Base-by-base conservation (phyloP, 2,113 vertebrate species). In the Spheniscus mendiculus region DNA sequence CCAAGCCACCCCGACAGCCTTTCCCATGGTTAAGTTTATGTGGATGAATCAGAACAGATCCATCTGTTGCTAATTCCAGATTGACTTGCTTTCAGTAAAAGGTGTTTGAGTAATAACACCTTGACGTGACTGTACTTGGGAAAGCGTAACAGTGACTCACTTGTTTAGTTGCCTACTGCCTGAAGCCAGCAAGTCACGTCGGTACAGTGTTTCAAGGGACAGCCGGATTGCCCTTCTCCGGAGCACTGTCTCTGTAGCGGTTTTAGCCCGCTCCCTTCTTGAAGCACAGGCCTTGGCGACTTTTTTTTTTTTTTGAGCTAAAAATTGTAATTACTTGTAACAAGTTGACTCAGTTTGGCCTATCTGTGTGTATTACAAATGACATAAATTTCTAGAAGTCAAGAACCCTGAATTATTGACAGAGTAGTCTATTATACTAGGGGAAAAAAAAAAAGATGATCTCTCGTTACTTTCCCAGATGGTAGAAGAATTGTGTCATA, bases 161-260 rank as follows among this genome's bases (percentile, higher is more conserved):
- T 15, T 6, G 4, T 23, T 38, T 3, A 19, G 38, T 0, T 84
- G 80, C 52, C 4, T 4, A 3, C 30, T 25, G 49, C 0, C 52
- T 27, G 42, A 11, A 72, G 55, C 30, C 81, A 29, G 50, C 2
- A 15, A 53, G 44, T 42, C 53, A 11, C 4, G 2, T 15, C 7
- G 13, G 22, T 8, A 4, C 0, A 0, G 44, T 3, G 59, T 38
- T 61, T 5, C 1, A 4, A 69, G 18, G 38, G 77, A 45, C 21
- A 69, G 59, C 11, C 1, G 1, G 8, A 4, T 0, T 19, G 16
- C 49, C 47, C 49, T 44, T 30, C n/a, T 70, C 22, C 0, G 0
- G 20, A 71, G 29, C 26, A 22, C 2, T 2, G 22, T 9, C 32
- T 11, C 2, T 27, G 27, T 6, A 27, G n/a, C 18, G 13, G n/a